These are phyloP conservation scores for Gnatocerus cornutus DNA, from an alignment of 2,888 invertebrate species.

Conservation along the genomic window DNA sequence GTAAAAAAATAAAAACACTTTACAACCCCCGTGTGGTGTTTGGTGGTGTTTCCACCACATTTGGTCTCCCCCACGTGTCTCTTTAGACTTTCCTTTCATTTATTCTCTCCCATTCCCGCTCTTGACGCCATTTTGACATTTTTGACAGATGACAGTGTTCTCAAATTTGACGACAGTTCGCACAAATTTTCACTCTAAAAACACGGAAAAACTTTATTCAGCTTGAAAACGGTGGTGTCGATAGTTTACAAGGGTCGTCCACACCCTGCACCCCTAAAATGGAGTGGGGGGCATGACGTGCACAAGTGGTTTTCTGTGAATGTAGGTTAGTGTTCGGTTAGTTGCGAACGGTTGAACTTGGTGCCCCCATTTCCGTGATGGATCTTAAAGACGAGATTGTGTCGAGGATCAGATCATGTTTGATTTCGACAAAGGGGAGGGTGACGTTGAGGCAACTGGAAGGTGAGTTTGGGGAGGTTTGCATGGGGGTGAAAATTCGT, in stretches of 20 bases:
- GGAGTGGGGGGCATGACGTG: slow-evolving; percentile 11
- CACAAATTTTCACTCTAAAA: not conserved
- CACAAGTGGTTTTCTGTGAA: slow-evolving; percentile 24
- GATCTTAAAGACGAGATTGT: slow-evolving; percentile 55
- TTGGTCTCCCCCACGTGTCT: too few species aligned
- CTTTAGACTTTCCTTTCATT: not conserved
- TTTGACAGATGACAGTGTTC: not conserved
- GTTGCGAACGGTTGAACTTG: slow-evolving; percentile 12
- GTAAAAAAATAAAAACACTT: too few species aligned
- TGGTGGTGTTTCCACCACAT: too few species aligned
- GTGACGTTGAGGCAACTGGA: slow-evolving; percentile 60
- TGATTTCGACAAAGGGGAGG: slow-evolving; percentile 62
- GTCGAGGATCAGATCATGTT: slow-evolving; percentile 59
- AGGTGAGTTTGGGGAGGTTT: slow-evolving; percentile 60
- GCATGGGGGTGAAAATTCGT: too few species aligned
- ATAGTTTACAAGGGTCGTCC: not conserved
- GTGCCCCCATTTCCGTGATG: slow-evolving; percentile 49
- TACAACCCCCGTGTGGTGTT: too few species aligned
- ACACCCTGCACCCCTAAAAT: not conserved
- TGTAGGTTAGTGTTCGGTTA: slow-evolving; percentile 32
- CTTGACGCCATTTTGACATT: not conserved
- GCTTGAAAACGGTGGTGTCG: not conserved
- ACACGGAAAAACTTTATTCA: not conserved
- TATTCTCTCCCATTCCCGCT: not conserved
- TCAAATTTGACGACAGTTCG: not conserved